Base-by-base conservation (phyloP, 2,888 invertebrate species). In the Candidula unifasciata region DNA sequence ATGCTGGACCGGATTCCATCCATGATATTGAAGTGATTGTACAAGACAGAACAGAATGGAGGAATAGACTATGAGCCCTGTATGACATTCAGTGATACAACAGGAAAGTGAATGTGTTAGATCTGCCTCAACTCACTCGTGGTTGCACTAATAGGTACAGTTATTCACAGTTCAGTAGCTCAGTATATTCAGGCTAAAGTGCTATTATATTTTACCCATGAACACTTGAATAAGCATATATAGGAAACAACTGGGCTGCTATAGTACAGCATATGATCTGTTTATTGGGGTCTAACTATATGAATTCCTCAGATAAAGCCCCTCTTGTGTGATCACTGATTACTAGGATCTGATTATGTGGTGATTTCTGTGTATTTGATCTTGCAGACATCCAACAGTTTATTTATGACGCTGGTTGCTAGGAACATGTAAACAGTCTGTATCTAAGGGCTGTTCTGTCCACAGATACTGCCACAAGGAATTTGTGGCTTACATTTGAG, bases 341-440 rank as follows among this genome's bases (percentile, higher is more conserved):
- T 1, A 13, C n/a, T n/a, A 68, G n/a, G 68, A 27, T 68, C 30
- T 27, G 30, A n/a, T 16, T 52, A 30, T 21, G 10, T 8, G 30
- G 33, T 3, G 18, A 18, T 30, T 54, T 21, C 54, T 77, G 5
- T 77, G 57, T 77, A 3, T 21, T 77, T 5, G 33, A 35, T n/a
- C 24, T 10, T 64, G 24, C 33, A 60, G 13, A 33, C 2, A 60
- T 16, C 24, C 6, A 35, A 3, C 30, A 60, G 21, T 24, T 2
- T 64, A 16, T 71, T 16, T 54, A 57, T 52, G n/a, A 33, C 8
- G 44, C 37, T 71, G 52, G 80, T 80, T 80, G 80, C 71, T 80
- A 80, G 13, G 80, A 71, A 33, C 54, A n/a, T 80, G 80, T 80
- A 52, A 69, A 80, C 80, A 80, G 57, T n/a, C 21, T 30, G 80